A percentile compares a stretch with the other conserved stretches of the same genome.
These are phyloP conservation scores for Iselma pallidipennis DNA, from an alignment of 2,888 invertebrate genomes.

Conservation along the genomic window DNA sequence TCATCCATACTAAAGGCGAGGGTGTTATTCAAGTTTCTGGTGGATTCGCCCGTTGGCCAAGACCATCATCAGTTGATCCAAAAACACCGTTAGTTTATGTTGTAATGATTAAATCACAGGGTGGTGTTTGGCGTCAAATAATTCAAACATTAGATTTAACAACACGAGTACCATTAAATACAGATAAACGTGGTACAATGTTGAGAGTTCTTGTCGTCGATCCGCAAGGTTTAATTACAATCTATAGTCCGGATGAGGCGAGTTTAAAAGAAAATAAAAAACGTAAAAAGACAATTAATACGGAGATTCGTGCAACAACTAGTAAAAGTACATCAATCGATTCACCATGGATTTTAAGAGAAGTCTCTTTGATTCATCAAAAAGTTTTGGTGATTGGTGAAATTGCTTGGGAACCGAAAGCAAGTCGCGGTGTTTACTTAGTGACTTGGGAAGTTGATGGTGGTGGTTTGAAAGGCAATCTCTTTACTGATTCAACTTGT, in stretches of 20 bases:
- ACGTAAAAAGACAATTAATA: constrained; percentile 57
- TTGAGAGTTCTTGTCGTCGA: constrained; percentile 72
- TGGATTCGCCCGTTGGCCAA: constrained; percentile 68
- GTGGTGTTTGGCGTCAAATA: constrained; percentile 68
- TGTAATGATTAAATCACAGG: constrained; percentile 68
- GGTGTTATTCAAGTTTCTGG: constrained; percentile 68
- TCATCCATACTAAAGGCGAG: constrained; percentile 71
- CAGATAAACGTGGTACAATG: constrained; percentile 62
- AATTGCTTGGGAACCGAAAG: constrained; percentile 73
- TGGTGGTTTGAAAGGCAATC: constrained; percentile 78
- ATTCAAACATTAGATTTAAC: constrained; percentile 69
- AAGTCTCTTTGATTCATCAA: constrained; percentile 73
- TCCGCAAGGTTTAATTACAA: constrained; percentile 70
- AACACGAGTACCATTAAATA: constrained; percentile 67
- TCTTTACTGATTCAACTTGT: constrained; percentile 79
- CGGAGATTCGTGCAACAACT: constrained; percentile 59
- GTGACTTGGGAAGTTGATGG: constrained; percentile 85
- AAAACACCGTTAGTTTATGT: constrained; percentile 69
- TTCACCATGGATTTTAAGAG: constrained; percentile 66
- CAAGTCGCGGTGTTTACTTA: constrained; percentile 70
- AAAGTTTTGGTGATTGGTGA: constrained; percentile 73
- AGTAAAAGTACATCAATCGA: constrained; percentile 58
- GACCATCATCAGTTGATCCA: constrained; percentile 61
- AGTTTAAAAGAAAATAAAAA: constrained; percentile 56
- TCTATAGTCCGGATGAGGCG: constrained; percentile 69